A percentile compares a stretch with the other conserved stretches of the same genome.
Evolutionary conservation across 2,797 vertebrate species (phyloP).

Genomic region (Thalassophryne amazonica): DNA sequence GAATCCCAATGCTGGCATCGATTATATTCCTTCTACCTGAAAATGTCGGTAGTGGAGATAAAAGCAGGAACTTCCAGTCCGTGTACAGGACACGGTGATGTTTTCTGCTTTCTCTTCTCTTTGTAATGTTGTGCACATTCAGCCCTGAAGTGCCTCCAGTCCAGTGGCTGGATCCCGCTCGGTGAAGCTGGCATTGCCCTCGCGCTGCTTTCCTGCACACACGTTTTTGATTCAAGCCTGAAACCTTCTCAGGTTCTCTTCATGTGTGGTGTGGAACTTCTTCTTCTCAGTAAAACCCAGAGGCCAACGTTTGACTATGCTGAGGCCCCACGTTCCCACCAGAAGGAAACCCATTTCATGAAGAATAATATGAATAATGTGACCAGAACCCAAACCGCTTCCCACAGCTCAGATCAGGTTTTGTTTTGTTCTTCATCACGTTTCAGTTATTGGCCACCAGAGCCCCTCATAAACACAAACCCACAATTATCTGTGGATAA

Average conservation of each 20-base stretch:
- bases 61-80: too few species aligned
- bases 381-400: conserved; percentile 50
- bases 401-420: conserved; percentile 38
- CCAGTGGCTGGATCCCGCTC: conserved; percentile 36
- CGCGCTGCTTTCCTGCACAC: conserved; percentile 43
- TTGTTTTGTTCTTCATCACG: conserved; percentile 56
- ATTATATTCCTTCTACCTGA: too few species aligned
- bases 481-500: conserved; percentile 42
- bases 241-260: conserved; percentile 42
- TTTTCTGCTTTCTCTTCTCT: not conserved
- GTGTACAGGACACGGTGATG: too few species aligned
- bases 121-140: not conserved
- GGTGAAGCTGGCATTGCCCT: conserved; percentile 35
- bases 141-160: not conserved
- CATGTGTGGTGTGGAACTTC: conserved; percentile 62
- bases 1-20: too few species aligned
- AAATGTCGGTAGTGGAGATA: too few species aligned
- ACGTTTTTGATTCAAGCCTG: conserved; percentile 51
- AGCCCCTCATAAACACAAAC: conserved; percentile 34
- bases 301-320: conserved; percentile 44
- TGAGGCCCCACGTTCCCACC: conserved; percentile 45
- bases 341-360: conserved; percentile 44
- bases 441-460: conserved; percentile 38
- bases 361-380: conserved; percentile 57
- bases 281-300: conserved; percentile 58